Percentiles rank a stretch among this genome's conserved stretches.
phyloP scores from a whole-genome alignment of 2,797 vertebrate species.

The Vultur gryphus region DNA sequence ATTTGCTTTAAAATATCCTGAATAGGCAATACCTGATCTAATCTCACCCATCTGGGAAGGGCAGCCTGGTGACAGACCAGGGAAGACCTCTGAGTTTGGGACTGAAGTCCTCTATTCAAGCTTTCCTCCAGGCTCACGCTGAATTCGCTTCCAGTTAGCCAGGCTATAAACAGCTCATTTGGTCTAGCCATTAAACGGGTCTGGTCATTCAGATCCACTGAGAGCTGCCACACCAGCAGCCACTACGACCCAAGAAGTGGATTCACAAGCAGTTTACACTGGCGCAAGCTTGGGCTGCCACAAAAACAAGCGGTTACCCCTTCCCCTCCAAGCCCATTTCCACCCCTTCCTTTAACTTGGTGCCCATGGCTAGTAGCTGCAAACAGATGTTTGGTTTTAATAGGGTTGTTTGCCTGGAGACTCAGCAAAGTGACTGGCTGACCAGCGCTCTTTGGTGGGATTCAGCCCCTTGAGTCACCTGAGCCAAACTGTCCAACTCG shows the following conservation, averaged over 20 bases:
- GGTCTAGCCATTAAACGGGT: background rate
- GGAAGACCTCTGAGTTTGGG: background rate
- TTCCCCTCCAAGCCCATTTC: background rate
- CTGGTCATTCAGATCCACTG: background rate
- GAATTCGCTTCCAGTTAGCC: background rate
- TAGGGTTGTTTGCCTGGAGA: background rate
- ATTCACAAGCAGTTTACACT: background rate
- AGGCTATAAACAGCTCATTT: background rate
- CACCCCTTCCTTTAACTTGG: background rate
- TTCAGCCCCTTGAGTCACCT: background rate
- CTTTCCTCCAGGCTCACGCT: background rate
- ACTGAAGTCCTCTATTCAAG: background rate
- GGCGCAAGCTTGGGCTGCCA: background rate
- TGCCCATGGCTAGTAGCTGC: background rate
- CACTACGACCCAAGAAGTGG: background rate
- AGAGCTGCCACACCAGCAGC: background rate
- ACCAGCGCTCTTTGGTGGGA: background rate
- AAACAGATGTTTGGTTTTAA: background rate
- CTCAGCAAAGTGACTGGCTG: background rate
- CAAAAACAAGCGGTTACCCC: accelerated
- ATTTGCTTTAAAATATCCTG: background rate
- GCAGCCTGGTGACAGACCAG: background rate
- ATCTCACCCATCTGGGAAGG: background rate
- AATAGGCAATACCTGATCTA: background rate
- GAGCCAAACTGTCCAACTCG: accelerated